Conservation (phyloP, 2,888 invertebrate genomes). For the Drosophila nr. fundita region DNA sequence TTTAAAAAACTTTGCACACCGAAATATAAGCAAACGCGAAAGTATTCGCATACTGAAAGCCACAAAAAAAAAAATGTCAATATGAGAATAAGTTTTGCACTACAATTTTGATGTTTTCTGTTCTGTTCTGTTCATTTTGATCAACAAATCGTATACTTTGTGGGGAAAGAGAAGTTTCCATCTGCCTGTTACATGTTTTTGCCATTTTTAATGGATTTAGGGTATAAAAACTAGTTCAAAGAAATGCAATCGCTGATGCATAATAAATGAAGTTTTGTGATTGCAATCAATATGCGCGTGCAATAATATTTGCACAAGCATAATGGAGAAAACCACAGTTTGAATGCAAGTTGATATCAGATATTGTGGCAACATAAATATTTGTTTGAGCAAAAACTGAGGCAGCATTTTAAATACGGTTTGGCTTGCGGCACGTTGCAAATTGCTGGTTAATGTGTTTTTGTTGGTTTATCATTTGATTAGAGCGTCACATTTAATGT, state of each 20-base stretch:
- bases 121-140: background rate
- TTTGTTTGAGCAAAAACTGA: slow-evolving; percentile 3
- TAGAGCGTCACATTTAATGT: slow-evolving; percentile 53
- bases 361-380: slow-evolving; percentile 14
- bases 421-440: slow-evolving; percentile 48
- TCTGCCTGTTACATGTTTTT: too few species aligned
- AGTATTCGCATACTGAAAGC: background rate
- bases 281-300: slow-evolving; percentile 22
- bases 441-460: slow-evolving; percentile 75
- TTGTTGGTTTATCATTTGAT: slow-evolving; percentile 70
- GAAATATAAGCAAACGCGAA: background rate
- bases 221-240: background rate
- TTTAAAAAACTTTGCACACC: background rate
- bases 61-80: background rate
- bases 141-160: background rate
- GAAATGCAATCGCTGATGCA: background rate
- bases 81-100: background rate
- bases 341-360: background rate
- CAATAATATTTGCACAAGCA: slow-evolving; percentile 30
- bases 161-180: background rate
- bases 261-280: slow-evolving; percentile 5
- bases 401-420: slow-evolving; percentile 30
- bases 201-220: background rate
- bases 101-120: background rate
- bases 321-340: slow-evolving; percentile 32